Percentiles rank a stretch among this genome's conserved stretches.
Conservation (phyloP, 2,797 vertebrate genomes). For the Rachycentron canadum region DNA sequence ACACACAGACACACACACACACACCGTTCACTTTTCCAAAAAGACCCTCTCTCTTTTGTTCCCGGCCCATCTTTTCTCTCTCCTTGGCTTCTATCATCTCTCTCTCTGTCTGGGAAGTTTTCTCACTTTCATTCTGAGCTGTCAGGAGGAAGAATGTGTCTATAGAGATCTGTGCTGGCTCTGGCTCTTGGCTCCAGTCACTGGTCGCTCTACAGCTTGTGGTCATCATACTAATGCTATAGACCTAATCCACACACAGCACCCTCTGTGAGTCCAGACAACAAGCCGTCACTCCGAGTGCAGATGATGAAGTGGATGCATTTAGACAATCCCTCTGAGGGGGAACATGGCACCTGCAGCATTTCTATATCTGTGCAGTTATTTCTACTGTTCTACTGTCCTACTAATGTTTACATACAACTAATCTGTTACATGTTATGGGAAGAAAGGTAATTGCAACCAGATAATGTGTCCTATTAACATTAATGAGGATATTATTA, state of each 20-base stretch:
- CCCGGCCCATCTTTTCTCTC: constrained; percentile 19
- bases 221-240: constrained; percentile 30
- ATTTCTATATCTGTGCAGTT: not conserved
- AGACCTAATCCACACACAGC: constrained; percentile 28
- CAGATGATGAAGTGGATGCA: constrained; percentile 9
- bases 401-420: too few relatives aligned
- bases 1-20: too few relatives aligned
- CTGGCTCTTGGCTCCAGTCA: constrained; percentile 16
- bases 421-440: too few relatives aligned
- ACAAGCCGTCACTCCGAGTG: constrained; percentile 8
- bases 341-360: constrained; percentile 11
- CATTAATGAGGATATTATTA: too few relatives aligned
- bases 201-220: constrained; percentile 14
- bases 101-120: not conserved
- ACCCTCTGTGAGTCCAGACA: constrained; percentile 9
- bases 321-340: constrained; percentile 5
- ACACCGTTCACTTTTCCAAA: not conserved
- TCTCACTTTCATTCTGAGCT: constrained; percentile 8
- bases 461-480: too few relatives aligned
- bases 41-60: constrained; percentile 22
- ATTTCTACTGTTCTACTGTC: not conserved
- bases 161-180: constrained; percentile 29
- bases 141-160: constrained; percentile 26
- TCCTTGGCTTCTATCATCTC: constrained; percentile 2
- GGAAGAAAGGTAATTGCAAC: too few relatives aligned